Percentiles rank a stretch among this genome's conserved stretches.
These are phyloP conservation scores for Tachyglossus aculeatus DNA, from an alignment of 2,797 vertebrate genomes.

Conservation along the genomic window DNA sequence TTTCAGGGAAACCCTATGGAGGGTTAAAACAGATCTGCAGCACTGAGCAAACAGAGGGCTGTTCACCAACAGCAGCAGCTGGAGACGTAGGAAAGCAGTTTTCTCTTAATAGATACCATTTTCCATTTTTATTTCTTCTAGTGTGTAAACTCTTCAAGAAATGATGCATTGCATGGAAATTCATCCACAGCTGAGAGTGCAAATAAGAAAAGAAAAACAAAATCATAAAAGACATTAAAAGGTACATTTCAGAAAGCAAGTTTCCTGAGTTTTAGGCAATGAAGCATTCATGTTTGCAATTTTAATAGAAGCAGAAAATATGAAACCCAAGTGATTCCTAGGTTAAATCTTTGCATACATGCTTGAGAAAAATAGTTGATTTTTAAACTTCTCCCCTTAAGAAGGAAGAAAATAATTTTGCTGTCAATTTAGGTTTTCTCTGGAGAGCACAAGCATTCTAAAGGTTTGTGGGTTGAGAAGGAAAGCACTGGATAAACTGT, in stretches of 20 bases:
- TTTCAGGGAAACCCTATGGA: background rate
- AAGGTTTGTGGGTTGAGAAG: background rate
- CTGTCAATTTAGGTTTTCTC: conserved; percentile 17
- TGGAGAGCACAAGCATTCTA: background rate
- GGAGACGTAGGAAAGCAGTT: conserved; percentile 31
- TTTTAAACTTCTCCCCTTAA: conserved; percentile 36
- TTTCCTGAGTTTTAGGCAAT: conserved; percentile 59
- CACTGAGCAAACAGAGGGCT: conserved; percentile 20
- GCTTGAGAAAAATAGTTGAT: conserved; percentile 37
- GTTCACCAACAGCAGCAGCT: conserved; percentile 26
- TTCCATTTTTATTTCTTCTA: conserved; percentile 30
- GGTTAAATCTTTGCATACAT: conserved; percentile 38
- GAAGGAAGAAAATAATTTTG: background rate
- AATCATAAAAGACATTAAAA: conserved; percentile 52
- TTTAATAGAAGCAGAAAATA: conserved; percentile 54
- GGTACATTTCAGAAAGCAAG: conserved; percentile 38
- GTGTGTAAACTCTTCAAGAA: conserved; percentile 42
- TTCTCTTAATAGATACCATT: conserved; percentile 46
- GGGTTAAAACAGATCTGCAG: conserved; percentile 8
- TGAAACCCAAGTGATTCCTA: conserved; percentile 56
- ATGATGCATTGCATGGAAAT: conserved; percentile 50
- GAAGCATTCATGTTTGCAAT: conserved; percentile 44
- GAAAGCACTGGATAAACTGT: background rate
- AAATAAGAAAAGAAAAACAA: conserved; percentile 55
- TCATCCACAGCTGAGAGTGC: conserved; percentile 41